These are phyloP conservation scores for Catharus bicknelli DNA, from an alignment of 2,113 vertebrate species.

Conservation along the genomic window DNA sequence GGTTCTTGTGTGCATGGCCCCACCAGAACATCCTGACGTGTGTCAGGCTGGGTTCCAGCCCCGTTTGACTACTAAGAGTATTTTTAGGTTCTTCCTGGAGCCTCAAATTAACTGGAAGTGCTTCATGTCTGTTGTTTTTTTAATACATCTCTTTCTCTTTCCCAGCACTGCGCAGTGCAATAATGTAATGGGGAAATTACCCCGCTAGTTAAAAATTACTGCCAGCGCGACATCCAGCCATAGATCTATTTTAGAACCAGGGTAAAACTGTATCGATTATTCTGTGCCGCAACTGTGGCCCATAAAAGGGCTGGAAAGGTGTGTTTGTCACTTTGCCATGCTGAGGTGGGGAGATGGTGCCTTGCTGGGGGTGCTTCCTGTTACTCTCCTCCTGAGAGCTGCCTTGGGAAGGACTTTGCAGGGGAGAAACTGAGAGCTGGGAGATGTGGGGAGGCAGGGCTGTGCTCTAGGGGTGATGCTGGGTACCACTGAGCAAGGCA, in stretches of 20 bases:
- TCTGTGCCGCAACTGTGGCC: not conserved
- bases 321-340: constrained; percentile 22
- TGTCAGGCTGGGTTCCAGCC: not conserved
- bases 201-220: constrained; percentile 69
- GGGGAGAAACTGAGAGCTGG: not conserved
- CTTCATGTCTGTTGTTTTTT: constrained; percentile 52
- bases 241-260: constrained; percentile 69
- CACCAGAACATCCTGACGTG: rapidly evolving
- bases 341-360: not conserved
- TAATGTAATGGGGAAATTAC: constrained; percentile 71
- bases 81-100: constrained; percentile 59
- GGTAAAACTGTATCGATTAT: constrained; percentile 56
- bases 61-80: not conserved
- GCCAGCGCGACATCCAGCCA: constrained; percentile 20
- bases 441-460: not conserved
- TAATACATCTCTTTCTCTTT: constrained; percentile 55
- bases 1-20: not conserved
- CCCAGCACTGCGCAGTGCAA: constrained; percentile 54
- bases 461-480: not conserved
- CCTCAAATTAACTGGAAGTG: constrained; percentile 65
- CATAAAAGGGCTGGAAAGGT: constrained; percentile 58
- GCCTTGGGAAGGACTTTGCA: not conserved
- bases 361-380: not conserved
- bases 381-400: not conserved
- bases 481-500: not conserved